Evolutionary conservation across 2,797 vertebrate species (phyloP).

Genomic region (Otus scops): DNA sequence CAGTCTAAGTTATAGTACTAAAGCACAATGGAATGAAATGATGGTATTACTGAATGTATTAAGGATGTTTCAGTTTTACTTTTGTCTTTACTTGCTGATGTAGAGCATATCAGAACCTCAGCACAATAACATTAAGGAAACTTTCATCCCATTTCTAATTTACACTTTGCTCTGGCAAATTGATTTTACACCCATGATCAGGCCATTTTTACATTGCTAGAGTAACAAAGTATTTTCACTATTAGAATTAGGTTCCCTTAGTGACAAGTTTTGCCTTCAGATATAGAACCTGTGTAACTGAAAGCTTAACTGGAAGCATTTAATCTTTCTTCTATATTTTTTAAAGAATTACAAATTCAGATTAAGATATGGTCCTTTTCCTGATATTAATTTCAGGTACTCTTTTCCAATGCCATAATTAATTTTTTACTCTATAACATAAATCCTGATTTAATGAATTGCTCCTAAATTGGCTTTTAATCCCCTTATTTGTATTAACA

Average conservation of each 20-base stretch:
- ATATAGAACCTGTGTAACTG: neutral
- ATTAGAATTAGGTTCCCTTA: neutral
- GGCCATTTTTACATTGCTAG: neutral
- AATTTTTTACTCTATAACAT: neutral
- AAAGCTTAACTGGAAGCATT: neutral
- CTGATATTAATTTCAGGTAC: neutral
- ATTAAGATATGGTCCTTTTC: neutral
- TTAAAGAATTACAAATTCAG: neutral
- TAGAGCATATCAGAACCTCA: neutral
- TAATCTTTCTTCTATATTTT: neutral
- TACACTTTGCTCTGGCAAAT: neutral
- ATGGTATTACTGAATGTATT: neutral
- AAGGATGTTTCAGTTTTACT: neutral
- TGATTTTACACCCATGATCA: neutral
- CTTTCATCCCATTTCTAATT: neutral
- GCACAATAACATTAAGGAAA: neutral
- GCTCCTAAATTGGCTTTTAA: slow-evolving; percentile 27
- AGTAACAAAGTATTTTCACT: neutral
- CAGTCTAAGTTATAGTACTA: neutral
- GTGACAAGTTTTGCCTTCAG: neutral
- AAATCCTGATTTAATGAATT: slow-evolving; percentile 33
- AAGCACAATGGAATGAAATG: neutral
- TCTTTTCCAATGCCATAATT: neutral
- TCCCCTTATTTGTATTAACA: slow-evolving; percentile 30
- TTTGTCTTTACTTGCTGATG: neutral